Evolutionary conservation across 2,797 vertebrate genomes (phyloP), one percentile per base, ranked within the genome.

Genomic region (Ceryle rudis): DNA sequence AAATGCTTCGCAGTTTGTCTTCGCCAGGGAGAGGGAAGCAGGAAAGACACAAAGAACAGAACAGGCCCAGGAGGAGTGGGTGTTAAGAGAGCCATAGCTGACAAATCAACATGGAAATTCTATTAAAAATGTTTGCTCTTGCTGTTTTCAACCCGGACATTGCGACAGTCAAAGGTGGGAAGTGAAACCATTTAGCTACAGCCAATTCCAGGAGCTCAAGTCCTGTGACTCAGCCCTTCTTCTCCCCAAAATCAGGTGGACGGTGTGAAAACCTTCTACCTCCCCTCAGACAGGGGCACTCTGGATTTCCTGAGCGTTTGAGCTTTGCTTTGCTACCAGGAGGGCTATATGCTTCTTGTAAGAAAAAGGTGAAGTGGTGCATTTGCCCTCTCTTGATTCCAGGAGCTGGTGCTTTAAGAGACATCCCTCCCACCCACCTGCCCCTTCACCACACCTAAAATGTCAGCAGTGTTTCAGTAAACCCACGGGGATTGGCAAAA

Each of bases 381-480:
- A 3, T 61, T 75, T 83, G 65, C 44, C 39, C 35, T 37, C 15
- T 25, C 52, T 46, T 26, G 28, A 78, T 80, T 93, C 65, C 29
- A 35, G 0, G 33, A 87, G 46, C 70, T 72, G 35, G 31, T 69
- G 66, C 72, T 93, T 95, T 93, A 91, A 93, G 41, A 94, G 82
- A 19, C 75, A 65, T 60, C 37, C 80, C 58, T 93, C 86, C 90
- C 89, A 92, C 81, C 52, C 90, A 93, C 78, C 78, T 95, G 95
- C 83, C 93, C 93, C 78, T 90, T 96, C 67, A 41, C 83, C 6
- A 15, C 92, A 93, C 93, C 92, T 86, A 85, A 93, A 96, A 96
- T 92, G 81, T 93, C 90, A 89, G 1, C 6, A 97, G 78, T 64
- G 81, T 81, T 95, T 82, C 91, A 84, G 35, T 46, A 85, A 96